Conservation (phyloP, 2,888 invertebrate species). For the Apamea crenata region DNA sequence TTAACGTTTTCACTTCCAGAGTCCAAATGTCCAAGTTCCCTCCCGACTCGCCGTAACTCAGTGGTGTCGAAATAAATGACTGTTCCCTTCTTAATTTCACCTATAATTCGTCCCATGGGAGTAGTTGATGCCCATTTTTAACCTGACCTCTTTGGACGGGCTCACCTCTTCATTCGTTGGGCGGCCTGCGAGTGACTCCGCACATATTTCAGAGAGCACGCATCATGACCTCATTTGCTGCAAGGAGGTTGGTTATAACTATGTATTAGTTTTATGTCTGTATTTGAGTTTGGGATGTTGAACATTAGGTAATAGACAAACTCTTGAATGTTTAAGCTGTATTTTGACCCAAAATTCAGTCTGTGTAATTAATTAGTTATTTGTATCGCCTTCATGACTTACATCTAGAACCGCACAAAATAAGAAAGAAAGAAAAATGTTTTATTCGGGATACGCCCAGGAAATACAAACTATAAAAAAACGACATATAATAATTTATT, state of each 20-base stretch:
- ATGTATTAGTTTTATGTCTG: conserved; percentile 15
- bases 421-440: not conserved
- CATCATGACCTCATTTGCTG: conserved; percentile 35
- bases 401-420: not conserved
- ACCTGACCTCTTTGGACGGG: conserved; percentile 40
- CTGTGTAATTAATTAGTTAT: not conserved
- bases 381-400: not conserved
- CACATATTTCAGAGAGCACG: conserved; percentile 55
- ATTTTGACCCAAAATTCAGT: not conserved
- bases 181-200: conserved; percentile 51
- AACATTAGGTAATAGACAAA: not conserved
- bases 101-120: conserved; percentile 44
- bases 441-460: not conserved
- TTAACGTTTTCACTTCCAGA: not conserved
- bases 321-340: not conserved
- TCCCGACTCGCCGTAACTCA: conserved; percentile 6
- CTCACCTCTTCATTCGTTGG: conserved; percentile 50
- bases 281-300: conserved; percentile 26
- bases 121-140: conserved; percentile 37
- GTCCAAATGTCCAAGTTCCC: not conserved
- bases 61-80: conserved; percentile 32
- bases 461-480: not conserved
- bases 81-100: conserved; percentile 25
- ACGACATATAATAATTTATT: too few relatives aligned
- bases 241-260: conserved; percentile 16